These are phyloP conservation scores for Drosophila ironensis DNA, from an alignment of 1,140 invertebrate species.

Conservation along the genomic window DNA sequence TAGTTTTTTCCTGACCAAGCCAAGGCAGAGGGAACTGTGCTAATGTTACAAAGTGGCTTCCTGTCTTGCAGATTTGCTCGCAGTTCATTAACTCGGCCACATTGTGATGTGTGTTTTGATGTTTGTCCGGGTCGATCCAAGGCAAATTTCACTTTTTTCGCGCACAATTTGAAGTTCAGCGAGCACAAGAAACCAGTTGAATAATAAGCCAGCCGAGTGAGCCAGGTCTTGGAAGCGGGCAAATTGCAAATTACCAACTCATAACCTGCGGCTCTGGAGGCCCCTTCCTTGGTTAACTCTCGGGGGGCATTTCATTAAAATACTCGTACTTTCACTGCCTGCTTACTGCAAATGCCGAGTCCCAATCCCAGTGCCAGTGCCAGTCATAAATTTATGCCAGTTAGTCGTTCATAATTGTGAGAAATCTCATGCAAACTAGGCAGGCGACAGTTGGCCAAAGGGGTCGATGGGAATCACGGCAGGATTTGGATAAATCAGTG, in stretches of 20 bases:
- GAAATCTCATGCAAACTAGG: conserved; percentile 33
- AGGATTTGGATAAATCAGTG: background rate
- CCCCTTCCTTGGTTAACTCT: conserved; percentile 7
- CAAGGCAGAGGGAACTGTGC: conserved; percentile 43
- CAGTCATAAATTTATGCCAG: conserved; percentile 44
- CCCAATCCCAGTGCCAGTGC: conserved; percentile 10
- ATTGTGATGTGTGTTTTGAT: too few species aligned
- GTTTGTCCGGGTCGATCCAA: too few species aligned
- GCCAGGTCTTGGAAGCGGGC: conserved; percentile 37
- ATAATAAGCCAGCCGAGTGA: conserved; percentile 55
- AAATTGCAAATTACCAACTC: conserved; percentile 74
- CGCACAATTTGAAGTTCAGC: conserved; percentile 72
- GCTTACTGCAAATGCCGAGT: conserved; percentile 41
- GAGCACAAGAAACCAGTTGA: conserved; percentile 74
- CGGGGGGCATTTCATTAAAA: conserved; percentile 62
- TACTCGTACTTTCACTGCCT: conserved; percentile 76
- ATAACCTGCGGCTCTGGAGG: conserved; percentile 58
- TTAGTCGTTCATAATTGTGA: conserved; percentile 59
- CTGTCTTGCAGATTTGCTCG: conserved; percentile 31
- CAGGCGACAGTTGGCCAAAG: conserved; percentile 33
- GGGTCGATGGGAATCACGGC: background rate
- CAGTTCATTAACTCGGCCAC: conserved; percentile 68
- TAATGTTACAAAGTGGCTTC: conserved; percentile 63
- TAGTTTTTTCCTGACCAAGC: conserved; percentile 47
- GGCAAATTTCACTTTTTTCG: conserved; percentile 69